Conservation (phyloP, 2,797 vertebrate species). For the Spinibarbus caldwelli region DNA sequence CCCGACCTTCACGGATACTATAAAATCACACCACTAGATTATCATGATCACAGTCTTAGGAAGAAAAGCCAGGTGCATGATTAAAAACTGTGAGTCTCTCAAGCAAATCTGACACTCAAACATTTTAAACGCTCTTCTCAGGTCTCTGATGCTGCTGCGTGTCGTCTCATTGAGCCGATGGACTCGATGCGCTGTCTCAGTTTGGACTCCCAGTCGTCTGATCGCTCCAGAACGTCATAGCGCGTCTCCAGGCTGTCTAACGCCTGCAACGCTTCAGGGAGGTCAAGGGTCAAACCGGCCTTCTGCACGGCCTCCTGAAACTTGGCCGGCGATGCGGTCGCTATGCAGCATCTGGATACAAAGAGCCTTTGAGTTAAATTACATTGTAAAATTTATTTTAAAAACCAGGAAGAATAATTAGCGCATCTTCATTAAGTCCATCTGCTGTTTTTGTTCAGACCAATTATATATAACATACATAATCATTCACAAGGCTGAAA, state of each 20-base stretch:
- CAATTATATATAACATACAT: too few species aligned
- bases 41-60: not conserved
- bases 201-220: conserved; percentile 79
- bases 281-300: conserved; percentile 80
- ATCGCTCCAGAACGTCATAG: conserved; percentile 74
- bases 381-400: not conserved
- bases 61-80: not conserved
- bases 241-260: conserved; percentile 78
- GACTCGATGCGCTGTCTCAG: conserved; percentile 74
- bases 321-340: conserved; percentile 89
- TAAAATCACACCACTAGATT: not conserved
- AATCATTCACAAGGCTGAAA: too few species aligned
- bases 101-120: not conserved
- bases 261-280: conserved; percentile 73
- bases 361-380: not conserved
- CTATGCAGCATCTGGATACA: conserved; percentile 82
- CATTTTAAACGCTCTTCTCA: not conserved
- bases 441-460: too few species aligned
- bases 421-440: too few species aligned
- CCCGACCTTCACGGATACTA: too few species aligned
- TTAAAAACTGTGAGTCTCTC: not conserved
- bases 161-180: conserved; percentile 63
- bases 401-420: not conserved
- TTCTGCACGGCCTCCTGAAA: conserved; percentile 80
- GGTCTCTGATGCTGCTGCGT: not conserved